phyloP scores from a whole-genome alignment of 2,888 invertebrate species.

The Chloroclystis v-ata region DNA sequence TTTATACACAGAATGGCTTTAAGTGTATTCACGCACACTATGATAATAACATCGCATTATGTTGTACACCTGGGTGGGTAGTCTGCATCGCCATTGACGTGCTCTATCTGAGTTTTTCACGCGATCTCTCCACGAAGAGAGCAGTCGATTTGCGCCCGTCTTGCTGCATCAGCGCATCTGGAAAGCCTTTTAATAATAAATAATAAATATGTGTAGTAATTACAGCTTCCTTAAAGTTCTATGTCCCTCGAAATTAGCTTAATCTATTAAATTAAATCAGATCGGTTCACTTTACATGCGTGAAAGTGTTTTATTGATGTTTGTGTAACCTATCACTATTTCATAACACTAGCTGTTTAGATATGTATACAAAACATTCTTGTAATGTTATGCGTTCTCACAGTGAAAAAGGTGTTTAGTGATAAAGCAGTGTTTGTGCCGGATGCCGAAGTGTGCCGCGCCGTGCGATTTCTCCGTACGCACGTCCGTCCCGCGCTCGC shows the following conservation, averaged over 20 bases:
- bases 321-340: slow-evolving; percentile 45
- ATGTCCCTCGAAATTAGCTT: no score
- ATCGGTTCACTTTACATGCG: slow-evolving; percentile 25
- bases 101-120: slow-evolving; percentile 69
- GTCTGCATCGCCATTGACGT: slow-evolving; percentile 47
- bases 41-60: slow-evolving; percentile 23
- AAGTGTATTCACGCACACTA: slow-evolving; percentile 25
- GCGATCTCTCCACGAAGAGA: slow-evolving; percentile 74
- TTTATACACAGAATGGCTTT: slow-evolving; percentile 22
- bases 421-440: slow-evolving; percentile 41
- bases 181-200: no score
- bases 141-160: slow-evolving; percentile 64
- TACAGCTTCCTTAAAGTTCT: no score
- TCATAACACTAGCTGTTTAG: slow-evolving; percentile 33
- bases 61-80: slow-evolving; percentile 31
- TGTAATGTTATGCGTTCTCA: slow-evolving; percentile 1
- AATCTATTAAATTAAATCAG: no score
- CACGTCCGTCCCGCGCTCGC: slow-evolving; percentile 55
- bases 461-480: slow-evolving; percentile 69
- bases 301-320: slow-evolving; percentile 37
- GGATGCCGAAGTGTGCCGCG: slow-evolving; percentile 67
- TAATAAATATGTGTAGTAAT: no score
- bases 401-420: slow-evolving; percentile 19
- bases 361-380: neutral
- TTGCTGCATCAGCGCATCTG: slow-evolving; percentile 49